Evolutionary conservation across 2,797 vertebrate species (phyloP).

Genomic region (Sciurus carolinensis): DNA sequence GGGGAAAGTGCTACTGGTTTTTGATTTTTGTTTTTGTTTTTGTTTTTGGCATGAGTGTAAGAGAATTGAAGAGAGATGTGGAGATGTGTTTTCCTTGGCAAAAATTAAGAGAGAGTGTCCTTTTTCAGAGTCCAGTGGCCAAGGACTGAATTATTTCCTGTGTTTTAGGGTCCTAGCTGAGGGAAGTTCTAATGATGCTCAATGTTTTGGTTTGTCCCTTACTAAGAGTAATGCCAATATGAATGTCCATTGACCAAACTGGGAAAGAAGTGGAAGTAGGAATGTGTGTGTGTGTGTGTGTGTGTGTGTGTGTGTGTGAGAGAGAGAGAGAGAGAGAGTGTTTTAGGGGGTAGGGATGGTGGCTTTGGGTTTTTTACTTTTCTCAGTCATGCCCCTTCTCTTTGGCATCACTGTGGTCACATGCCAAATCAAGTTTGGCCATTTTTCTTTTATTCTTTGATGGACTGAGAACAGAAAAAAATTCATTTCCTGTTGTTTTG

Average conservation of each 20-base stretch:
- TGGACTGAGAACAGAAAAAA: conserved; percentile 25
- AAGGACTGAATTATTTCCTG: neutral
- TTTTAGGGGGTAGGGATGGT: neutral
- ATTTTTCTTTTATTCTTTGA: conserved; percentile 63
- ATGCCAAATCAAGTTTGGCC: conserved; percentile 35
- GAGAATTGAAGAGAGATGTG: neutral
- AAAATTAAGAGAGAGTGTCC: neutral
- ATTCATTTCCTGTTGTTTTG: conserved; percentile 67
- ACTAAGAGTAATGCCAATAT: neutral
- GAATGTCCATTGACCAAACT: neutral
- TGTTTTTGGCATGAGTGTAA: conserved; percentile 27
- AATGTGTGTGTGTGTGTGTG: neutral
- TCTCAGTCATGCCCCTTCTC: neutral
- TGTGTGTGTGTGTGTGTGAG: neutral
- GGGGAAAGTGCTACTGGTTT: neutral
- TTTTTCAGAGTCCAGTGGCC: neutral
- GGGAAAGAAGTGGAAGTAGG: neutral
- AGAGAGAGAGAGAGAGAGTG: too few species aligned
- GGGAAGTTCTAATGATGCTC: neutral
- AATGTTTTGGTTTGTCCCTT: neutral
- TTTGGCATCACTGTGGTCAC: neutral
- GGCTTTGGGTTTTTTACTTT: neutral
- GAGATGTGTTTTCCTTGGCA: conserved; percentile 54
- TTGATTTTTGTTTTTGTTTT: neutral
- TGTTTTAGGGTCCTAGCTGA: neutral